Percentiles rank a stretch among this genome's conserved stretches.
These are phyloP conservation scores for Scotopteryx bipunctaria DNA, from an alignment of 2,888 invertebrate genomes.

Conservation along the genomic window DNA sequence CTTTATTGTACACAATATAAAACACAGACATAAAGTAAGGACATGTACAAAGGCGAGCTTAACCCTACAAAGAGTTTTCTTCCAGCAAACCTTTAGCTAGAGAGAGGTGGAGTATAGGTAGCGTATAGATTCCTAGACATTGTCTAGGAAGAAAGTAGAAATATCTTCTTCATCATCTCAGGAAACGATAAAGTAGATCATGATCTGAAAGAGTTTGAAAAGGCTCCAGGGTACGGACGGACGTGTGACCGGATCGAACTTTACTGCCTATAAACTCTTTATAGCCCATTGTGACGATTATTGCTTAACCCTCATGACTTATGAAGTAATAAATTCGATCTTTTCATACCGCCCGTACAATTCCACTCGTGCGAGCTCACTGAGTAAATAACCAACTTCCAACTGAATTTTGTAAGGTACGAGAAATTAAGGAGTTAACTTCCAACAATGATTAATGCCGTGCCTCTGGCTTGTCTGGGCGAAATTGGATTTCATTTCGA, in stretches of 20 bases:
- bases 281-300: constrained; percentile 82
- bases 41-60: too few species aligned
- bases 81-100: too few species aligned
- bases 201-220: constrained; percentile 18
- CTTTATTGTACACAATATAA: too few species aligned
- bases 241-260: constrained; percentile 75
- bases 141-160: constrained; percentile 6
- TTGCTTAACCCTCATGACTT: constrained; percentile 82
- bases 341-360: constrained; percentile 66
- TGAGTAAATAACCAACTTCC: constrained; percentile 47
- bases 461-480: constrained; percentile 33
- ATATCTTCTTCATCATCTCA: constrained; percentile 39
- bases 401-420: constrained; percentile 41
- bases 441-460: constrained; percentile 42
- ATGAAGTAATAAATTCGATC: constrained; percentile 81
- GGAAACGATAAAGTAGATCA: constrained; percentile 34
- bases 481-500: constrained; percentile 39
- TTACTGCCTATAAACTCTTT: constrained; percentile 82
- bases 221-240: constrained; percentile 42
- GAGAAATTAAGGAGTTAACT: constrained; percentile 42
- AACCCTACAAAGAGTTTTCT: too few species aligned
- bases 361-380: constrained; percentile 49
- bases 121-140: too few species aligned
- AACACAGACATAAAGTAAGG: too few species aligned
- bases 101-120: too few species aligned